phyloP scores from a whole-genome alignment of 1,140 invertebrate species.

The Aphidius ervi region DNA sequence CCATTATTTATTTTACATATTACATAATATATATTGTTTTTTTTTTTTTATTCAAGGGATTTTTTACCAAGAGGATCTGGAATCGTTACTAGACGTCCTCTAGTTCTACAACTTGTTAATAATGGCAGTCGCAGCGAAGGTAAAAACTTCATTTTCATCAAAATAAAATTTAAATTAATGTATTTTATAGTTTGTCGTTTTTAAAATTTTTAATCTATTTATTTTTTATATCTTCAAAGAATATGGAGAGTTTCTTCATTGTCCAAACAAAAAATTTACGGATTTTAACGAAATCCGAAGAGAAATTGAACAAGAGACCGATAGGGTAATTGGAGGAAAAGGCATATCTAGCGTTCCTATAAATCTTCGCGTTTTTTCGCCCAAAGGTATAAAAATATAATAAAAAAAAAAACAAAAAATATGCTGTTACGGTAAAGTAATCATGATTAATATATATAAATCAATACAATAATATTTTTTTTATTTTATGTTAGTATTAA shows the following conservation, averaged over 20 bases:
- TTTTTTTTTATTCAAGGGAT: constrained; percentile 67
- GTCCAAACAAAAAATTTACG: constrained; percentile 94
- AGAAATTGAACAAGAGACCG: constrained; percentile 98
- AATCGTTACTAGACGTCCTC: constrained; percentile 93
- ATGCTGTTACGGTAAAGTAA: too few species aligned
- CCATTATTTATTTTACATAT: too few species aligned
- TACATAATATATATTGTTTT: neutral
- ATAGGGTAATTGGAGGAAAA: constrained; percentile 96
- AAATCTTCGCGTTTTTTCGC: constrained; percentile 96
- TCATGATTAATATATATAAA: too few species aligned
- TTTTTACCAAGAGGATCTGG: constrained; percentile 94
- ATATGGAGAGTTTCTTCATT: constrained; percentile 97
- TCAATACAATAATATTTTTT: too few species aligned
- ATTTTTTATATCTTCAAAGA: constrained; percentile 60
- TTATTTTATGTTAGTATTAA: constrained; percentile 62
- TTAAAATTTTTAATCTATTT: neutral
- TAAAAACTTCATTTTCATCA: too few species aligned
- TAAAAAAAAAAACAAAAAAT: too few species aligned
- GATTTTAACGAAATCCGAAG: constrained; percentile 94
- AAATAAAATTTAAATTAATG: too few species aligned
- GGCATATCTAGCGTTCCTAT: constrained; percentile 98
- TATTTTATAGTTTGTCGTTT: neutral
- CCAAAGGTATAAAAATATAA: constrained; percentile 57
- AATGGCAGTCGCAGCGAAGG: constrained; percentile 69
- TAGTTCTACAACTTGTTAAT: constrained; percentile 95